These are phyloP conservation scores for Jacana jacana DNA, from an alignment of 2,113 vertebrate genomes.

Conservation along the genomic window DNA sequence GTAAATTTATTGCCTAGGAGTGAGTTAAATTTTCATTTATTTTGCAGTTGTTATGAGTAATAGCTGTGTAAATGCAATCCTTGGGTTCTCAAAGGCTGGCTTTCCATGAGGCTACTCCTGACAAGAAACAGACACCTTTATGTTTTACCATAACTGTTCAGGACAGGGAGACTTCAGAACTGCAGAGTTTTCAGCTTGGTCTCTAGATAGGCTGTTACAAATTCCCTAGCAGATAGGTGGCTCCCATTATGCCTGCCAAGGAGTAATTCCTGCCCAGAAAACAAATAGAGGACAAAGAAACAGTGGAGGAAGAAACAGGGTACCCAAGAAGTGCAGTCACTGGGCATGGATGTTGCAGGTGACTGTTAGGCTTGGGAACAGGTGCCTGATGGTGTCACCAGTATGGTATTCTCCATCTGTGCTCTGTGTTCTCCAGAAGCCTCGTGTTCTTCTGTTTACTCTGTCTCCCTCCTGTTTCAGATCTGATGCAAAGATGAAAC, in stretches of 20 bases:
- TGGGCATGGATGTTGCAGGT: neutral
- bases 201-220: neutral
- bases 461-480: neutral
- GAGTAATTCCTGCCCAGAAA: neutral
- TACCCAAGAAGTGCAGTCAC: neutral
- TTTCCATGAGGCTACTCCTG: neutral
- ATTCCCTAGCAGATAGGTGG: neutral
- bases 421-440: neutral
- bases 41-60: neutral
- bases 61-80: neutral
- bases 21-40: conserved; percentile 11
- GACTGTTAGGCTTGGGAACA: neutral
- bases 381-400: neutral
- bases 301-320: neutral
- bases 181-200: neutral
- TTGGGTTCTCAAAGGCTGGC: neutral
- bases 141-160: neutral
- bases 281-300: neutral
- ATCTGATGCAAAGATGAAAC: neutral
- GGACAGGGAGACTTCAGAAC: neutral
- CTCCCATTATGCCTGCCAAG: neutral
- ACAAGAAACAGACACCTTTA: neutral
- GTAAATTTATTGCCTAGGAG: neutral
- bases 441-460: neutral
- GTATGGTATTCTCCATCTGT: neutral